Conservation (phyloP, 2,113 vertebrate species). For the Sinocyclocheilus maitianheensis region DNA sequence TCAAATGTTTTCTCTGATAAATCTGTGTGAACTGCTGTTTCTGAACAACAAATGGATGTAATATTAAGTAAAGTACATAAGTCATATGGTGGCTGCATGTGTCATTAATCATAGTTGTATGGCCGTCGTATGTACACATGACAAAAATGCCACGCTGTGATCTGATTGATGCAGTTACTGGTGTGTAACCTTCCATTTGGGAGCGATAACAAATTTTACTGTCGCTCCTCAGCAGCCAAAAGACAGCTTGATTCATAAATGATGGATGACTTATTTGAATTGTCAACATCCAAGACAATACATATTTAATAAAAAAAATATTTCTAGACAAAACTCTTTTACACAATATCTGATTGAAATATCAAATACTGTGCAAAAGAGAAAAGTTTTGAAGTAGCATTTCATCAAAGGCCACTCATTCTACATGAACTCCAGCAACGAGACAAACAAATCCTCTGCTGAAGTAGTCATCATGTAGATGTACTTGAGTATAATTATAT, state of each 20-base stretch:
- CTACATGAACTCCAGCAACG: not conserved
- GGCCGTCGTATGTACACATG: not conserved
- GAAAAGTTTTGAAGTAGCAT: not conserved
- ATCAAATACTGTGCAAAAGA: not conserved
- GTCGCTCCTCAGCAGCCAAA: not conserved
- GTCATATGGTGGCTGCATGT: not conserved
- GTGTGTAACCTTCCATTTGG: conserved; percentile 17
- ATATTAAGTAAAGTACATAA: not conserved
- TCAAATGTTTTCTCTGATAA: not conserved
- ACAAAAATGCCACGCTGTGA: not conserved
- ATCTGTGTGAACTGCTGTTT: conserved; percentile 6
- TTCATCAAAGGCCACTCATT: not conserved
- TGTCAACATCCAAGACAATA: not conserved
- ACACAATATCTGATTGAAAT: not conserved
- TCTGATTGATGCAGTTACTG: conserved; percentile 11
- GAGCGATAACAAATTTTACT: not conserved
- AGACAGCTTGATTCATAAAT: conserved; percentile 28
- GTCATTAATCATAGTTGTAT: not conserved
- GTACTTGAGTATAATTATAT: not conserved
- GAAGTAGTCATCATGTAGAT: not conserved
- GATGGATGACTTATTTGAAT: conserved; percentile 9
- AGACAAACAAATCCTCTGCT: not conserved
- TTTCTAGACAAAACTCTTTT: not conserved
- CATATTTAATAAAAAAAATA: not conserved
- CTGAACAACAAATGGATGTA: not conserved